Conservation (phyloP, 2,888 invertebrate genomes). For the Gnatocerus cornutus region DNA sequence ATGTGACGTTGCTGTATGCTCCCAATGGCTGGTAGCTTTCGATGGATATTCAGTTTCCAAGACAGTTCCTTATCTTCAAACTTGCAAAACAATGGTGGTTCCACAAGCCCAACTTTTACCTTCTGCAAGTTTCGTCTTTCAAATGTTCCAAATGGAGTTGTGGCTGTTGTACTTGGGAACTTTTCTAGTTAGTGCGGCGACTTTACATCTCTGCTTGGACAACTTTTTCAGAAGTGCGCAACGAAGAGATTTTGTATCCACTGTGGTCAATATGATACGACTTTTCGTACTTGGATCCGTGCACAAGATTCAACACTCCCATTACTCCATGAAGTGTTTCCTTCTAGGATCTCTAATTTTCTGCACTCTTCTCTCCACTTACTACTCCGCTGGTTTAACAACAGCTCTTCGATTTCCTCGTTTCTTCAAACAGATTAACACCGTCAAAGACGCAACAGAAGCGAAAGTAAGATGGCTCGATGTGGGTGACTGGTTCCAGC, state of each 20-base stretch:
- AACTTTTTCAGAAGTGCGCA: too few species aligned
- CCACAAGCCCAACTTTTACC: background rate
- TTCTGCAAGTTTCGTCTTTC: background rate
- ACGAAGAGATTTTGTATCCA: background rate
- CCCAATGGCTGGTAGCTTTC: background rate
- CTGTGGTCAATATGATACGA: too few species aligned
- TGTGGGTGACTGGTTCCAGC: background rate
- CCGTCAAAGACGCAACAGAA: background rate
- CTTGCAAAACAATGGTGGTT: background rate
- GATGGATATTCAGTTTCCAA: background rate
- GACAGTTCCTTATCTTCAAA: background rate
- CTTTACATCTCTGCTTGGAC: background rate
- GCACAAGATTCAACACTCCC: background rate
- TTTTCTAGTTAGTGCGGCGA: conserved; percentile 22
- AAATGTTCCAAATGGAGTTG: background rate
- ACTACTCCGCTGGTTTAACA: conserved; percentile 8
- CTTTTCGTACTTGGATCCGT: too few species aligned
- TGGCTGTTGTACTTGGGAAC: background rate
- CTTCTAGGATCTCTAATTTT: conserved; percentile 20
- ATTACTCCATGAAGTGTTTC: background rate
- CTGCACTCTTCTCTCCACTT: background rate
- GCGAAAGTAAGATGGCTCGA: background rate
- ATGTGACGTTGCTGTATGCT: conserved; percentile 12
- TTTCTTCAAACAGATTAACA: background rate
- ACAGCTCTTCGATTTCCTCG: background rate